Conservation (phyloP, 2,113 vertebrate species). For the Pyrgilauda ruficollis region DNA sequence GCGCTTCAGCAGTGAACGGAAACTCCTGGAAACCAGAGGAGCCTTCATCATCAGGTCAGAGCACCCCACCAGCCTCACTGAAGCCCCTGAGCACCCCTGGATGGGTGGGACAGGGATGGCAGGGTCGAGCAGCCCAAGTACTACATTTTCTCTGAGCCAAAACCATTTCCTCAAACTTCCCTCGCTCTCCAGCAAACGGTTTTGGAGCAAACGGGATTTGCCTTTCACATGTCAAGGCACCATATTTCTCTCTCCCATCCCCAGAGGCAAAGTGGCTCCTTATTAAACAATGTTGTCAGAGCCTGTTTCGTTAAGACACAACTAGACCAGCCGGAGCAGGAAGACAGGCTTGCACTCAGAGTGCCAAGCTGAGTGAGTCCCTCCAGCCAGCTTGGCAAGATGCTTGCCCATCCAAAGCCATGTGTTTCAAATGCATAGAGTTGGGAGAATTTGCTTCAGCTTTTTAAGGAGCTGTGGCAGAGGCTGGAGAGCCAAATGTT, state of each 20-base stretch:
- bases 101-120: rapidly evolving
- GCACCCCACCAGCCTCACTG: not conserved
- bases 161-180: not conserved
- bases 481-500: not conserved
- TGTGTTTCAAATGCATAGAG: not conserved
- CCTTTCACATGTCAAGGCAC: not conserved
- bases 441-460: not conserved
- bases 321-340: not conserved
- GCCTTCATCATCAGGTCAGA: conserved; percentile 94
- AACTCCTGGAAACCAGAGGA: conserved; percentile 90
- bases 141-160: not conserved
- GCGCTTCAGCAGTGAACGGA: conserved; percentile 91
- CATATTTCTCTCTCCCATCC: not conserved
- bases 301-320: not conserved
- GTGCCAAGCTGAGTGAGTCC: not conserved
- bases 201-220: not conserved
- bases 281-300: not conserved
- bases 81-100: not conserved
- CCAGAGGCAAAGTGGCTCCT: not conserved
- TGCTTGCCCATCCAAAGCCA: rapidly evolving
- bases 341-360: not conserved
- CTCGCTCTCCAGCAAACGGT: rapidly evolving
- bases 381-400: rapidly evolving
- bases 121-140: not conserved
- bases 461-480: not conserved